Evolutionary conservation across 2,888 invertebrate species (phyloP).

Genomic region (Thecocarcelia acutangulata): DNA sequence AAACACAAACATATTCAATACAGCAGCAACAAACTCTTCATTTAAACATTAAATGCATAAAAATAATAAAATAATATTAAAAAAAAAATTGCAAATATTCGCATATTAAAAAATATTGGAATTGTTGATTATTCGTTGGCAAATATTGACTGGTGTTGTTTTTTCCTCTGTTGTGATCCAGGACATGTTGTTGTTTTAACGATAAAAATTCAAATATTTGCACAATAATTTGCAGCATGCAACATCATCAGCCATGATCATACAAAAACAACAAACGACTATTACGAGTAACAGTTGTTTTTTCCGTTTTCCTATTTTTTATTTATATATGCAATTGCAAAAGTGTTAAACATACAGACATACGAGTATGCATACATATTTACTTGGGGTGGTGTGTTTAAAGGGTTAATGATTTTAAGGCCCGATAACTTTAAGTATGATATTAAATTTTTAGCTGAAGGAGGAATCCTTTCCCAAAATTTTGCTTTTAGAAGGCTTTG

Average conservation of each 20-base stretch:
- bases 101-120: conserved; percentile 48
- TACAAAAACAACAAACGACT: conserved; percentile 25
- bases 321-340: neutral
- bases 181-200: conserved; percentile 39
- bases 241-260: conserved; percentile 52
- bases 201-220: conserved; percentile 65
- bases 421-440: too few relatives aligned
- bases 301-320: conserved; percentile 11
- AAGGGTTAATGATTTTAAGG: too few relatives aligned
- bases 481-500: too few relatives aligned
- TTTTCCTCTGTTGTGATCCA: conserved; percentile 9
- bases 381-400: too few relatives aligned
- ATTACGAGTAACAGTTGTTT: conserved; percentile 9
- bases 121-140: conserved; percentile 36
- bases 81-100: neutral
- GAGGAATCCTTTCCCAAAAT: too few relatives aligned
- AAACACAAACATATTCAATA: neutral
- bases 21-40: conserved; percentile 9
- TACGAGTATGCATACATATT: too few relatives aligned
- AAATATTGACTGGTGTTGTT: conserved; percentile 58
- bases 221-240: conserved; percentile 59
- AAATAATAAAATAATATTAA: neutral
- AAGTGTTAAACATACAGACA: neutral
- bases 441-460: too few relatives aligned
- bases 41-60: conserved; percentile 15